These are phyloP conservation scores for Poecilia wingei DNA, from an alignment of 2,797 vertebrate species.

Conservation along the genomic window DNA sequence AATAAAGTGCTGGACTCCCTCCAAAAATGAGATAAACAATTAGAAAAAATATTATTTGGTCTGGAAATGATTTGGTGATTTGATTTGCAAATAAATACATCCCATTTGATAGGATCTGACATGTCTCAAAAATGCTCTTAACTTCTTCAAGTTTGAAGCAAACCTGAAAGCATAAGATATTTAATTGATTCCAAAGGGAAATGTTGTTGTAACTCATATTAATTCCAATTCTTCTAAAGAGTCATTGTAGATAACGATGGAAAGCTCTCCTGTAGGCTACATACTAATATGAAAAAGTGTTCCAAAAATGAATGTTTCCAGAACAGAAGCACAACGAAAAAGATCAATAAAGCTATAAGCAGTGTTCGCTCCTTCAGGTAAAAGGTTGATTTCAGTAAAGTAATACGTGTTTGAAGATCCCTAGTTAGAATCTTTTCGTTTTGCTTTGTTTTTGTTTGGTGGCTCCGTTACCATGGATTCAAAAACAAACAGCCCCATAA, in stretches of 20 bases:
- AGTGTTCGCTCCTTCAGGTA: not conserved
- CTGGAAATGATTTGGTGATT: not conserved
- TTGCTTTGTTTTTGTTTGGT: slow-evolving; percentile 24
- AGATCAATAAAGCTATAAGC: not conserved
- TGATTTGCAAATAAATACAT: not conserved
- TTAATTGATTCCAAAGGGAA: too few species aligned
- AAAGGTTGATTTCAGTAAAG: not conserved
- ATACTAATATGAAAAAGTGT: not conserved
- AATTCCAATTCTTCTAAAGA: too few species aligned
- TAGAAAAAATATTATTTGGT: not conserved
- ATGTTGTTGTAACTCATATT: too few species aligned
- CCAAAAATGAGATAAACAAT: not conserved
- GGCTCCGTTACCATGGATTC: slow-evolving; percentile 69
- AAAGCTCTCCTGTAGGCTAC: too few species aligned
- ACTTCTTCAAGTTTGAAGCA: not conserved
- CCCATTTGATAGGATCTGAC: not conserved
- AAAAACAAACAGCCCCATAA: slow-evolving; percentile 71
- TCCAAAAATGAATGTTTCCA: not conserved
- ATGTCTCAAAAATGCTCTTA: not conserved
- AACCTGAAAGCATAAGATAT: not conserved
- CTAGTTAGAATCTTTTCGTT: slow-evolving; percentile 19
- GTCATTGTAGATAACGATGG: too few species aligned
- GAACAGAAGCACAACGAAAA: not conserved
- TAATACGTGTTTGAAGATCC: not conserved
- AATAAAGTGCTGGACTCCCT: slow-evolving; percentile 37